These are phyloP conservation scores for Percopsis transmontana DNA, from an alignment of 2,113 vertebrate genomes.

Conservation along the genomic window DNA sequence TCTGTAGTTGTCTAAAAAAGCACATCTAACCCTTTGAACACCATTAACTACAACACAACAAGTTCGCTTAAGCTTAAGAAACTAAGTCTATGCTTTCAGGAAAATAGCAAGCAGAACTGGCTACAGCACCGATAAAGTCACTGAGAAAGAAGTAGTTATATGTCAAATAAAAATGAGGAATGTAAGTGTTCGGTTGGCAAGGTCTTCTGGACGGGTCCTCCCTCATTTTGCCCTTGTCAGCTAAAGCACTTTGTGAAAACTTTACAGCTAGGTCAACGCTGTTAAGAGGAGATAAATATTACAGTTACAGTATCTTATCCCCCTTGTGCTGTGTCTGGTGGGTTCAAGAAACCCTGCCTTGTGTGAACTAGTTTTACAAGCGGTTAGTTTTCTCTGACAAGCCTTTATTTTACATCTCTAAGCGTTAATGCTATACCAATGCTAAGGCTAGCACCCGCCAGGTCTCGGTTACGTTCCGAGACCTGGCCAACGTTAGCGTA, in stretches of 20 bases:
- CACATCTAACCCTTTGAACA: not conserved
- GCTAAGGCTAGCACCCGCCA: slow-evolving; percentile 23
- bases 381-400: slow-evolving; percentile 17
- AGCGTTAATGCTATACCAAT: slow-evolving; percentile 31
- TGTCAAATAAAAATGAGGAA: not conserved
- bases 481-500: slow-evolving; percentile 10
- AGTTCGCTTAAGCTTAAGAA: slow-evolving; percentile 4
- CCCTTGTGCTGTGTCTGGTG: slow-evolving; percentile 1
- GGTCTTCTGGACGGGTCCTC: slow-evolving; percentile 23
- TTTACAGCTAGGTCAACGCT: slow-evolving; percentile 15
- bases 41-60: slow-evolving; percentile 15
- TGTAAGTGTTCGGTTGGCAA: too few relatives aligned
- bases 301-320: slow-evolving; percentile 6
- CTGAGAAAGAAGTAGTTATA: slow-evolving; percentile 12
- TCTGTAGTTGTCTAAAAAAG: slow-evolving; percentile 45
- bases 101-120: slow-evolving; percentile 14
- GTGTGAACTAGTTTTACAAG: slow-evolving; percentile 1
- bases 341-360: slow-evolving; percentile 16
- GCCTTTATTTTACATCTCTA: slow-evolving; percentile 7
- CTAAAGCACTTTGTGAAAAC: slow-evolving; percentile 40
- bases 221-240: slow-evolving; percentile 16
- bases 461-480: slow-evolving; percentile 9
- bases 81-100: not conserved
- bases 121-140: slow-evolving; percentile 40
- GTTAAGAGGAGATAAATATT: not conserved